Evolutionary conservation across 2,888 invertebrate species (phyloP).

Genomic region (Scaptomyza cyrtandrae): DNA sequence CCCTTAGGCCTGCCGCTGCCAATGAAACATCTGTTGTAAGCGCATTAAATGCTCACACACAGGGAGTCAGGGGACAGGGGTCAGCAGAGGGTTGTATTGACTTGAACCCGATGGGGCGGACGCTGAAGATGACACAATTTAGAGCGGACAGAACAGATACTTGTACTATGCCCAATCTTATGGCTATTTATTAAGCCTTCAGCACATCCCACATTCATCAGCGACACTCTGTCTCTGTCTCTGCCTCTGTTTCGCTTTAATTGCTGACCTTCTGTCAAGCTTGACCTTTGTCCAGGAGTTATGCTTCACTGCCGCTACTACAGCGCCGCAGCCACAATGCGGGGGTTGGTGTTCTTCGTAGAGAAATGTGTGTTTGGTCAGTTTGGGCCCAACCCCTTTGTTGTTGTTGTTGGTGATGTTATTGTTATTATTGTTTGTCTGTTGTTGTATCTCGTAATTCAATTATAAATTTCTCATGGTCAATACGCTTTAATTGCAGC

Average conservation of each 20-base stretch:
- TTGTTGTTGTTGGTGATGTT: constrained; percentile 1
- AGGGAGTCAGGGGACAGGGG: constrained; percentile 22
- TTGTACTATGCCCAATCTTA: constrained; percentile 4
- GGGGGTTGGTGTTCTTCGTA: constrained; percentile 10
- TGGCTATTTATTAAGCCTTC: constrained; percentile 65
- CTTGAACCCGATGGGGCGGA: constrained; percentile 44
- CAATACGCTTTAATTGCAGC: constrained; percentile 79
- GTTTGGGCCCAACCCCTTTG: constrained; percentile 44
- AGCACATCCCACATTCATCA: constrained; percentile 42
- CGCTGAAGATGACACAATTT: constrained; percentile 71
- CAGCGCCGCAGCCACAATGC: background rate
- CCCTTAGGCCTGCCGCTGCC: constrained; percentile 39
- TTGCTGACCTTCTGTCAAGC: constrained; percentile 63
- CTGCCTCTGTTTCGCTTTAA: constrained; percentile 51
- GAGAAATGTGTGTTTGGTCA: constrained; percentile 38
- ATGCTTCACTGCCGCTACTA: constrained; percentile 40
- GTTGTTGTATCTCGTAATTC: constrained; percentile 57
- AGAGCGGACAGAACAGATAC: constrained; percentile 24
- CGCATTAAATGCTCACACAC: constrained; percentile 64
- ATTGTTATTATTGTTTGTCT: constrained; percentile 22
- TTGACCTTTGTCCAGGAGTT: constrained; percentile 56
- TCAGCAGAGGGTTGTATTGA: constrained; percentile 28
- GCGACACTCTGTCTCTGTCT: background rate
- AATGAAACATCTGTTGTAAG: constrained; percentile 68
- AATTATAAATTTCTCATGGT: constrained; percentile 78